Base-by-base conservation (phyloP, 2,888 invertebrate genomes). In the Synanthedon myopaeformis region DNA sequence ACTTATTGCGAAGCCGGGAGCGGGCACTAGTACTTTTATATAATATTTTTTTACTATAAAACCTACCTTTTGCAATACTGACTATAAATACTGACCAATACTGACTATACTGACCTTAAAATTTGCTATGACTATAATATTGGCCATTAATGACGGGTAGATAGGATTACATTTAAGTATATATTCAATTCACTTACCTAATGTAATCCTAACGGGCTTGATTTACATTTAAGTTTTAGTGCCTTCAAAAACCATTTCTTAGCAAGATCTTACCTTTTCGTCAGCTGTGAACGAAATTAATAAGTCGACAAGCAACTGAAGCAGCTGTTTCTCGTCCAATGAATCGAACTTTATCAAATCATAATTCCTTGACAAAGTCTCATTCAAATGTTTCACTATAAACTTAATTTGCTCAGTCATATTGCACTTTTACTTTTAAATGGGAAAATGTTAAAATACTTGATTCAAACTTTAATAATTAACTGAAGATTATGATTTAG, bases 331-430 rank as follows among this genome's bases (percentile, higher is more conserved):
- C 51, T 92, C 90, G 57, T 91, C 91, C 56, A 96, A 79, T 4
- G 94, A 91, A 82, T 96, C 96, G 76, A 96, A 96, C 61, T 94
- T 93, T 66, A 96, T 94, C 57, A 96, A 80, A 69, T 95, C 96
- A 67, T 92, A 94, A 67, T 90, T 92, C 64, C 92, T 92, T 53
- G 90, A 90, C 63, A 95, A 90, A 51, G 90, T 85, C 63, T 91
- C 89, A 72, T 94, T 95, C 57, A 96, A 72, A 77, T 93, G 93
- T 57, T 89, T 90, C 51, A 96, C 91, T 58, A 92, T 90, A 65
- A 89, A 90, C 76, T 92, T 92, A 61, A 92, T 85, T 76, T 90
- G 90, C 60, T 92, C 92, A 50, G 90, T 90, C 92, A 92, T 92
- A 63, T 63, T 74, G 41, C 14, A n/a, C 45, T 45, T 35, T 35